Conservation (phyloP, 2,797 vertebrate genomes). For the Crenichthys baileyi region DNA sequence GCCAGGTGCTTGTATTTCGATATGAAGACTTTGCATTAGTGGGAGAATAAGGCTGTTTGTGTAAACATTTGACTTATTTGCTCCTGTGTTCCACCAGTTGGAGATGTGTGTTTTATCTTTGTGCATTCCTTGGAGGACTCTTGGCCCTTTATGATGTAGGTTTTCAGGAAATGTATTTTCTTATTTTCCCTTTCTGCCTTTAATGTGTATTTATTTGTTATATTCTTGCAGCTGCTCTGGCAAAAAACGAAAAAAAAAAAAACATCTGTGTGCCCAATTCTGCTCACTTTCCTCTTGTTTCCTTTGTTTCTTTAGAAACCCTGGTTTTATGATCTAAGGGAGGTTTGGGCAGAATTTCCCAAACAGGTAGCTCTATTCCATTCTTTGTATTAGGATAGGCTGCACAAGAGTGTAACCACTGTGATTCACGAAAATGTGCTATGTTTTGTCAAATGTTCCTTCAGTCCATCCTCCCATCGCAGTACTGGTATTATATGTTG, state of each 20-base stretch:
- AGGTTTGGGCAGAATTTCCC: conserved; percentile 91
- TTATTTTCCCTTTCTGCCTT: not conserved
- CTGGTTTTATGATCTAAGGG: conserved; percentile 90
- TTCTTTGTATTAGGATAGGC: not conserved
- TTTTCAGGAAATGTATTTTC: conserved; percentile 36
- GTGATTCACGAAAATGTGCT: not conserved
- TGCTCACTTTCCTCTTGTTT: conserved; percentile 5
- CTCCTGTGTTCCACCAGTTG: conserved; percentile 84
- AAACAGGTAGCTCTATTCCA: conserved; percentile 81
- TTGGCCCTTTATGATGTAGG: conserved; percentile 92
- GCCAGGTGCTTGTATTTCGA: conserved; percentile 80
- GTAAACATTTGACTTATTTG: conserved; percentile 24
- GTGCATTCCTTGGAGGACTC: conserved; percentile 84
- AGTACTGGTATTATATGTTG: conserved; percentile 93
- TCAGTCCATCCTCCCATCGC: conserved; percentile 89
- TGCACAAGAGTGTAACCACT: not conserved
- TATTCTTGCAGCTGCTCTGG: not conserved
- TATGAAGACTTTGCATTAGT: not conserved
- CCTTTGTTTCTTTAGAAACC: conserved; percentile 86
- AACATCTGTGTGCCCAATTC: not conserved
- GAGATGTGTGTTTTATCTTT: conserved; percentile 90
- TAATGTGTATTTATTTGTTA: conserved; percentile 13
- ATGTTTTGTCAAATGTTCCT: conserved; percentile 34
- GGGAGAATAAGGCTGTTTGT: conserved; percentile 3
- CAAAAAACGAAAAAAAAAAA: not conserved